These are phyloP conservation scores for Rotaria sp. DNA, from an alignment of 2,888 invertebrate species.

Conservation along the genomic window DNA sequence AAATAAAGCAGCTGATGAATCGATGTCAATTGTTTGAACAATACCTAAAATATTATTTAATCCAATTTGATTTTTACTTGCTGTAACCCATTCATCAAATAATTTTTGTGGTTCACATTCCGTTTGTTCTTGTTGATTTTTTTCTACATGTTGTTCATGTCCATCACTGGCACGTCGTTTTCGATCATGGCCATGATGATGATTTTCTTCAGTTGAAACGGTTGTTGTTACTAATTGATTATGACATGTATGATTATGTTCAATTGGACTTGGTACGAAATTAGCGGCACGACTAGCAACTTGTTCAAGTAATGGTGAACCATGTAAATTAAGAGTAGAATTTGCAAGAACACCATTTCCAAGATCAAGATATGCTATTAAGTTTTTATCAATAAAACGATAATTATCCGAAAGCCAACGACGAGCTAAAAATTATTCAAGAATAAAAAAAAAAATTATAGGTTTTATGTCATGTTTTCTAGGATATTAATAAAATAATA, in stretches of 20 bases:
- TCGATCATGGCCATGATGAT: background rate
- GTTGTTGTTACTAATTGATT: background rate
- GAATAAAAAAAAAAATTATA: background rate
- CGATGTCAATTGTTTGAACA: background rate
- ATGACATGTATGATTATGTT: slow-evolving; percentile 23
- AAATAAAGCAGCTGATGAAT: background rate
- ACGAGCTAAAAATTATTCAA: background rate
- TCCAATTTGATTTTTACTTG: background rate
- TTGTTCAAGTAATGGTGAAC: slow-evolving; percentile 8
- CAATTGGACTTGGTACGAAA: background rate
- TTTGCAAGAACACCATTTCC: background rate
- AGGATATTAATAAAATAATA: no score
- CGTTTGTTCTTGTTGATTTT: background rate
- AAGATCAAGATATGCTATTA: background rate
- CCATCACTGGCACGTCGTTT: background rate
- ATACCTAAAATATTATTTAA: background rate
- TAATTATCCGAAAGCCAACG: background rate
- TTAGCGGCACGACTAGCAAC: background rate
- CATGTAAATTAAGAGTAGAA: background rate
- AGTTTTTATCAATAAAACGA: background rate
- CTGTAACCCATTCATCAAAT: background rate
- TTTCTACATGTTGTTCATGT: background rate
- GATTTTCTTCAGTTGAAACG: background rate
- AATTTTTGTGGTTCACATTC: background rate
- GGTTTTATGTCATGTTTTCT: background rate